Conservation (phyloP, 2,888 invertebrate genomes). For the Amiota minor region DNA sequence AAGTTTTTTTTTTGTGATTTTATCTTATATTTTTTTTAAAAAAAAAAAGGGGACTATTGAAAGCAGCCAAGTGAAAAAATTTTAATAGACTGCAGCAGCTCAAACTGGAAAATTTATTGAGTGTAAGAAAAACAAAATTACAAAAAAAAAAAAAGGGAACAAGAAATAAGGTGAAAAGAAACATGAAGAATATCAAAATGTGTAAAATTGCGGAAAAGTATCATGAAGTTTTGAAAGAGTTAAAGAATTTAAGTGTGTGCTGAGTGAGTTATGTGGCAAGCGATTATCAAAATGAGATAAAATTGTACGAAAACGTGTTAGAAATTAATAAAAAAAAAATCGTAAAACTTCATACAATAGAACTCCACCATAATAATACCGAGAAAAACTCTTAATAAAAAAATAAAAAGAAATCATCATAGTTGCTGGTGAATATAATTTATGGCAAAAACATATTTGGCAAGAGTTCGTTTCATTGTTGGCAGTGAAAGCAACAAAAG, state of each 20-base stretch:
- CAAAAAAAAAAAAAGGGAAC: slow-evolving; percentile 31
- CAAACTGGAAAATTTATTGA: slow-evolving; percentile 54
- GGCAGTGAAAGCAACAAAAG: slow-evolving; percentile 7
- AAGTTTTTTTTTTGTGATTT: background rate
- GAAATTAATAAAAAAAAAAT: slow-evolving; percentile 5
- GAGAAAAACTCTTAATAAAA: slow-evolving; percentile 23
- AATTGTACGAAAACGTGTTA: slow-evolving; percentile 42
- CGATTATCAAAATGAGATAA: slow-evolving; percentile 64
- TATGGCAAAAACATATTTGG: slow-evolving; percentile 45
- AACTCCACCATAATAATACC: background rate
- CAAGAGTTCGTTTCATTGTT: slow-evolving; percentile 15
- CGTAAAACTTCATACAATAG: background rate
- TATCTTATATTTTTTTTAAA: too few species aligned
- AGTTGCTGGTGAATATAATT: slow-evolving; percentile 55
- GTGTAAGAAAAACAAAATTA: slow-evolving; percentile 36
- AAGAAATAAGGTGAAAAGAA: slow-evolving; percentile 26
- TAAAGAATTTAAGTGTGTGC: slow-evolving; percentile 33
- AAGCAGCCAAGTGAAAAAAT: slow-evolving; percentile 25
- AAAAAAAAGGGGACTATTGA: background rate
- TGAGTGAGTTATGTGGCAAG: slow-evolving; percentile 56
- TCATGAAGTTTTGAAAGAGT: background rate
- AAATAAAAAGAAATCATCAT: slow-evolving; percentile 35
- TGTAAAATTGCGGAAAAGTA: background rate
- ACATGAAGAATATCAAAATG: slow-evolving; percentile 44
- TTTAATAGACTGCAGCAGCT: slow-evolving; percentile 36